These are phyloP conservation scores for Lasioglossum zephyrum DNA, from an alignment of 2,888 invertebrate genomes.

Conservation along the genomic window DNA sequence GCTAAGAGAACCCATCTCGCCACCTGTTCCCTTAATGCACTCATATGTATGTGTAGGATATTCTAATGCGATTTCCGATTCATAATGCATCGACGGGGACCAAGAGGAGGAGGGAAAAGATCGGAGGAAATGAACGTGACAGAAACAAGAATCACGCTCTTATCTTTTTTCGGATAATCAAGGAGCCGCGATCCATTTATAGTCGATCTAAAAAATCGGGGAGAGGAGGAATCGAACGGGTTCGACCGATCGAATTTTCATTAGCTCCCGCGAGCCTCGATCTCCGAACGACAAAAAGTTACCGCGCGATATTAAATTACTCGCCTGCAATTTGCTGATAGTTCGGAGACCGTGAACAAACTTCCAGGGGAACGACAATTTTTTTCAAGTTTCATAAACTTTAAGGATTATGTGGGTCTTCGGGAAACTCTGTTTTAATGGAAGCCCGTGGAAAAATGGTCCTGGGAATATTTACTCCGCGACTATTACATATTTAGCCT, in stretches of 20 bases:
- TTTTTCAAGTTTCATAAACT: not conserved
- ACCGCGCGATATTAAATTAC: slow-evolving; percentile 3
- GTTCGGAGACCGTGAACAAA: not conserved
- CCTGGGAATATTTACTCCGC: not conserved
- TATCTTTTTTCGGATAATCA: slow-evolving; percentile 19
- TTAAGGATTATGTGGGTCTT: not conserved
- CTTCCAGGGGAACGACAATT: not conserved
- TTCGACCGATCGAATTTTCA: not conserved
- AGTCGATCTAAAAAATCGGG: not conserved
- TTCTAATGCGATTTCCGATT: slow-evolving; percentile 78
- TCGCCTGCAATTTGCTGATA: not conserved
- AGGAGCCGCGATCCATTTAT: not conserved
- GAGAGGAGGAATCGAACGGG: not conserved
- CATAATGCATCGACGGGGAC: slow-evolving; percentile 72
- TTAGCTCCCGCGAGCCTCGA: not conserved
- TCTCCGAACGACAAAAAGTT: not conserved
- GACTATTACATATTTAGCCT: not conserved
- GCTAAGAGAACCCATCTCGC: slow-evolving; percentile 77
- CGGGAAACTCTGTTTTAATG: not conserved
- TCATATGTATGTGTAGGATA: slow-evolving; percentile 77
- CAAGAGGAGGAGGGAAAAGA: not conserved
- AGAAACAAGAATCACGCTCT: slow-evolving; percentile 56
- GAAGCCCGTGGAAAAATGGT: not conserved
- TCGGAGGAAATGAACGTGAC: slow-evolving; percentile 37
- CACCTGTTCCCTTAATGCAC: slow-evolving; percentile 77